Percentiles rank a stretch among this genome's conserved stretches.
These are phyloP conservation scores for Meriones psammophilus DNA, from an alignment of 2,797 vertebrate genomes.

Conservation along the genomic window DNA sequence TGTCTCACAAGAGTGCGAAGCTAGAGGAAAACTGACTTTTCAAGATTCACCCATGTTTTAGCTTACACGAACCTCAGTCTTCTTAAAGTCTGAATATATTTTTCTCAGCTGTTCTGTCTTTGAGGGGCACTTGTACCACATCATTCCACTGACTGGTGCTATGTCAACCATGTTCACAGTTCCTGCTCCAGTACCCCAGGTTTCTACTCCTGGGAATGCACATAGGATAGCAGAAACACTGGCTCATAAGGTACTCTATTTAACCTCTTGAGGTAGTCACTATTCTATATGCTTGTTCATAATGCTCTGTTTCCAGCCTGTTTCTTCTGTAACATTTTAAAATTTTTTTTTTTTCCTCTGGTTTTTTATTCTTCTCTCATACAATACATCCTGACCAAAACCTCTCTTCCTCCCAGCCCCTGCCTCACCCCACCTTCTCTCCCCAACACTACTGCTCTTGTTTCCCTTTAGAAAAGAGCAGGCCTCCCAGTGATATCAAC, in stretches of 20 bases:
- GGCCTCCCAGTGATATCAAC: too few species aligned
- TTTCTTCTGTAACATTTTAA: not conserved
- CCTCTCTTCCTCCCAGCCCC: too few species aligned
- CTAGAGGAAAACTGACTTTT: not conserved
- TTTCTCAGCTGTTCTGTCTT: not conserved
- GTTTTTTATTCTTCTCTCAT: too few species aligned
- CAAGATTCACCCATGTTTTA: not conserved
- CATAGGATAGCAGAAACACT: not conserved
- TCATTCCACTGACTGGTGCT: not conserved
- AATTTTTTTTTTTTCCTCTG: too few species aligned
- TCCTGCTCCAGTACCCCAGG: not conserved
- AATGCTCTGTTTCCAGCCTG: not conserved
- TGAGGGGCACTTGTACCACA: too few species aligned
- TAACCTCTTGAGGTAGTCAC: not conserved
- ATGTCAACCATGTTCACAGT: accelerated
- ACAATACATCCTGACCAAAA: too few species aligned
- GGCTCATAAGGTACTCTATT: not conserved
- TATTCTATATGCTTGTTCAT: not conserved
- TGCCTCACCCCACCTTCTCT: too few species aligned
- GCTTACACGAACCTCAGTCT: not conserved
- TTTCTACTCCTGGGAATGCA: not conserved
- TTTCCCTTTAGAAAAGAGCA: too few species aligned
- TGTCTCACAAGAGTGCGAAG: not conserved
- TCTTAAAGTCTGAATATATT: not conserved
- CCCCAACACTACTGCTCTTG: too few species aligned